A percentile compares a stretch with the other conserved stretches of the same genome.
Conservation (phyloP, 2,113 vertebrate genomes). For the Protomyctophum bolini region DNA sequence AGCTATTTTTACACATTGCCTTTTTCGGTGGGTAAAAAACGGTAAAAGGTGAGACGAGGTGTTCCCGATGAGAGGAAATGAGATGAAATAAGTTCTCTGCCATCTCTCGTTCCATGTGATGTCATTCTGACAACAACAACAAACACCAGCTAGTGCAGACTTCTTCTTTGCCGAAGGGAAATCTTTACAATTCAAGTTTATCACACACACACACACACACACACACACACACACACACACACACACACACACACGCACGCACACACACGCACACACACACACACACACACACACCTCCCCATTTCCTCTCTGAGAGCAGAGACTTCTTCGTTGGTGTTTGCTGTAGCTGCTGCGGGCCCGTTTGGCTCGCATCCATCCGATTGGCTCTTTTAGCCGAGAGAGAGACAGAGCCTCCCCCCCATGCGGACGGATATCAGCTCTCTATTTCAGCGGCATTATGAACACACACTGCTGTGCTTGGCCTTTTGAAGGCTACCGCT, state of each 20-base stretch:
- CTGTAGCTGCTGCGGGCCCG: neutral
- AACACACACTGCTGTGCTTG: neutral
- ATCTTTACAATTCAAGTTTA: too few species aligned
- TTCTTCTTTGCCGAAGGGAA: too few species aligned
- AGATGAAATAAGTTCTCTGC: too few species aligned
- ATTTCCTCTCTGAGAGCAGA: neutral
- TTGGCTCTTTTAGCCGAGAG: constrained; percentile 28
- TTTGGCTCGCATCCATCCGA: constrained; percentile 27
- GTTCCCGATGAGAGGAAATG: too few species aligned
- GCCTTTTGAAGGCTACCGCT: neutral
- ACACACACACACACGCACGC: neutral
- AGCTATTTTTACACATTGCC: too few species aligned
- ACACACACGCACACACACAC: neutral
- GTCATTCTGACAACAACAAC: too few species aligned
- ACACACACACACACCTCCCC: neutral
- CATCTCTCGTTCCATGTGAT: too few species aligned
- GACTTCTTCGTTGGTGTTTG: constrained; percentile 11
- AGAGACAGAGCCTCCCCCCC: too few species aligned
- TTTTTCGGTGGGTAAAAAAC: too few species aligned
- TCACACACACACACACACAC: too few species aligned
- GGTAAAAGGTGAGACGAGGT: too few species aligned
- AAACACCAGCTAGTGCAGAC: too few species aligned
- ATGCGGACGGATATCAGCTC: constrained; percentile 9
- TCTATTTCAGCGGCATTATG: neutral
- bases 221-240: constrained; percentile 5